Conservation (phyloP, 2,113 vertebrate genomes). For the Galemys pyrenaicus region DNA sequence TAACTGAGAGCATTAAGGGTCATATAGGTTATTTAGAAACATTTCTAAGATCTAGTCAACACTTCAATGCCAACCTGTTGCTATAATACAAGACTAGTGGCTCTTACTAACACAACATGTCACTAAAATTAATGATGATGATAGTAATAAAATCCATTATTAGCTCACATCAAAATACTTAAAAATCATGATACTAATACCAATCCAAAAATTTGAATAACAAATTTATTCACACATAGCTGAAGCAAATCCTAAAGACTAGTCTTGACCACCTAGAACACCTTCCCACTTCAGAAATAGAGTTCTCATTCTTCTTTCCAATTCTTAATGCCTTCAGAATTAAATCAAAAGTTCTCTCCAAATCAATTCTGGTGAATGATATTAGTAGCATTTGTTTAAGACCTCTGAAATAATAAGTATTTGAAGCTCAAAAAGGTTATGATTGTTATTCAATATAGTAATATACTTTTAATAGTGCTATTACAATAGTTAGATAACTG, state of each 20-base stretch:
- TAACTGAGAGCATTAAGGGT: background rate
- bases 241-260: background rate
- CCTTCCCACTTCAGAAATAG: background rate
- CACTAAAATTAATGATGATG: constrained; percentile 23
- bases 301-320: background rate
- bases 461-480: background rate
- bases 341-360: constrained; percentile 6
- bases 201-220: background rate
- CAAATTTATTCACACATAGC: background rate
- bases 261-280: background rate
- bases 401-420: background rate
- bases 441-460: background rate
- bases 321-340: constrained; percentile 26
- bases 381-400: background rate
- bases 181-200: background rate
- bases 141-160: background rate
- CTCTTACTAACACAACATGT: background rate
- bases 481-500: background rate
- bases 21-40: background rate
- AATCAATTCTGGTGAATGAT: background rate
- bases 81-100: background rate
- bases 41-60: background rate
- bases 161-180: background rate
- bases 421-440: background rate
- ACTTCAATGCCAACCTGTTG: background rate